Evolutionary conservation across 1,140 invertebrate species (phyloP), one percentile per base, ranked within the genome.

Genomic region (Andrena cerasifolii): DNA sequence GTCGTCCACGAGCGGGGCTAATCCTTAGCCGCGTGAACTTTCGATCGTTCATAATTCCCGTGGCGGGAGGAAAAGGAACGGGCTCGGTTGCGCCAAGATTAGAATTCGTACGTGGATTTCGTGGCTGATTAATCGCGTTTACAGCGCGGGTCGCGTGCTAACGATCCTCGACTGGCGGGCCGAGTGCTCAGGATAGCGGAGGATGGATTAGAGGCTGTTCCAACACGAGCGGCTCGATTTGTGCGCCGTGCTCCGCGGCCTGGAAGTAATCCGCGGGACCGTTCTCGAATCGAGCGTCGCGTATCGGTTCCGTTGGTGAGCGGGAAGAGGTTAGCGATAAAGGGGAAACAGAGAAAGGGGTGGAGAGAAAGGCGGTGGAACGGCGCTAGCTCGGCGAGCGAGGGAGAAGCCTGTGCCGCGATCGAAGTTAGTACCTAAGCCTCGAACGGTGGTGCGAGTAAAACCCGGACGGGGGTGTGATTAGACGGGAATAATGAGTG

Each of bases 401-500:
- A 33, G 49, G 66, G 31, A 40, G 26, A 67, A 31, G 54, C 51
- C 33, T 18, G 31, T 18, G 28, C n/a, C 43, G 40, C 68, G 70
- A 3, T 8, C 26, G 6, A 71, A 31, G 53, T n/a, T n/a, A n/a
- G n/a, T 33, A 10, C n/a, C 18, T 6, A n/a, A n/a, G n/a, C 6
- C 14, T 26, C 3, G 26, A 31, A 24, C 2, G 31, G n/a, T 21
- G 28, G 31, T 45, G 63, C 16, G 26, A 62, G 66, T 62, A 54
- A 28, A 8, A 18, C 10, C 18, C 7, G 21, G 7, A 58, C 12
- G 58, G 26, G 16, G 65, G 45, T 36, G 47, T 21, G 43, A 18
- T 6, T 10, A 31, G 61, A 62, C 72, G 72, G 61, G 49, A 24
- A 75, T 56, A 33, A 73, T 36, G 49, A 54, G 76, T 36, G 43